Evolutionary conservation across 1,140 invertebrate genomes (phyloP).

Genomic region (Lineus longissimus): DNA sequence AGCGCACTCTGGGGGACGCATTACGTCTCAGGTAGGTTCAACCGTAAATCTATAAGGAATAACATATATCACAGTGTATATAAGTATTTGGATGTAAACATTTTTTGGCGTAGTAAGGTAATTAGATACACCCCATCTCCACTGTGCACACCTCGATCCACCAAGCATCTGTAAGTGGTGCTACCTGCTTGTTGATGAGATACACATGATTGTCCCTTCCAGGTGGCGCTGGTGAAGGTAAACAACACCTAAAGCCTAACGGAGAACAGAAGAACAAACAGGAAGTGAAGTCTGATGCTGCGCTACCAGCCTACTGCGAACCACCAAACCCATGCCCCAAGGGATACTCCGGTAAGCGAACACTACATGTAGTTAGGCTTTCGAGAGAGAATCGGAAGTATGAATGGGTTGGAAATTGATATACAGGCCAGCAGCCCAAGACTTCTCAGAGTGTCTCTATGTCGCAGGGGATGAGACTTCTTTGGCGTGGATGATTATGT

Average conservation of each 20-base stretch:
- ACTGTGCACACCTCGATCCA: not conserved
- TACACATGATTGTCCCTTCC: conserved; percentile 11
- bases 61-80: not conserved
- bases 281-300: conserved; percentile 81
- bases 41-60: too few relatives aligned
- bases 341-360: conserved; percentile 57
- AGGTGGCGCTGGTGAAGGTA: conserved; percentile 73
- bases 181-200: not conserved
- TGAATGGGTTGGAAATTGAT: conserved; percentile 1
- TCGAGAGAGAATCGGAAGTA: not conserved
- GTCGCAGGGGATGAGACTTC: too few relatives aligned
- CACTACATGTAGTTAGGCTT: not conserved
- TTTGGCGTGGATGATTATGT: too few relatives aligned
- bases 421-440: too few relatives aligned
- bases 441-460: too few relatives aligned
- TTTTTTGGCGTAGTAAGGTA: not conserved
- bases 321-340: conserved; percentile 96
- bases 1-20: conserved; percentile 82
- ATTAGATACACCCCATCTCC: not conserved
- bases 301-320: conserved; percentile 95
- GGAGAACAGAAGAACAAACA: conserved; percentile 61
- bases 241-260: conserved; percentile 64
- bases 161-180: not conserved
- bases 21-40: conserved; percentile 60
- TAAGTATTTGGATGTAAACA: not conserved